Conservation (phyloP, 2,797 vertebrate genomes). For the Odontamblyopus lacepedii region DNA sequence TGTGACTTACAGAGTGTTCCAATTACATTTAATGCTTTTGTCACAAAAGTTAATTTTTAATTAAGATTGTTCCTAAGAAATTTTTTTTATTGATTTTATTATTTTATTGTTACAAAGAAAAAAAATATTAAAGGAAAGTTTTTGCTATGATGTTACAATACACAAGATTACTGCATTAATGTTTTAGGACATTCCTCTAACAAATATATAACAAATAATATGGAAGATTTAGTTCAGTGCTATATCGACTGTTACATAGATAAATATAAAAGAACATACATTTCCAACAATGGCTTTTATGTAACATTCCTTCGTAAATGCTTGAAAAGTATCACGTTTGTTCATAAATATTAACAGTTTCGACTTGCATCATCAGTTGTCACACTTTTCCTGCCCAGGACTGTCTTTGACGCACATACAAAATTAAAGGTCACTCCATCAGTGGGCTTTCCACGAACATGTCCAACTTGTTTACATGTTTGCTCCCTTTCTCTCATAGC, state of each 20-base stretch:
- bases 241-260: neutral
- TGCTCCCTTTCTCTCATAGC: conserved; percentile 31
- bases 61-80: neutral
- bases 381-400: conserved; percentile 24
- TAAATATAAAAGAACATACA: neutral
- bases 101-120: neutral
- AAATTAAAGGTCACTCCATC: conserved; percentile 29
- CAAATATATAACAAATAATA: neutral
- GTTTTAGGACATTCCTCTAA: too few relatives aligned
- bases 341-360: neutral
- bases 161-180: neutral
- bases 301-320: neutral
- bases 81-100: neutral
- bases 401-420: conserved; percentile 38
- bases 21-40: neutral
- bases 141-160: neutral
- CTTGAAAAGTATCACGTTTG: neutral
- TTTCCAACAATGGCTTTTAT: neutral
- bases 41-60: neutral
- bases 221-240: neutral
- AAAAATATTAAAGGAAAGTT: neutral
- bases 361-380: conserved; percentile 7
- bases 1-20: neutral
- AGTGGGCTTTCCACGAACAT: conserved; percentile 46
- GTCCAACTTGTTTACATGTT: conserved; percentile 38